Evolutionary conservation across 1,140 invertebrate species (phyloP).

Genomic region (Lepidurus arcticus): DNA sequence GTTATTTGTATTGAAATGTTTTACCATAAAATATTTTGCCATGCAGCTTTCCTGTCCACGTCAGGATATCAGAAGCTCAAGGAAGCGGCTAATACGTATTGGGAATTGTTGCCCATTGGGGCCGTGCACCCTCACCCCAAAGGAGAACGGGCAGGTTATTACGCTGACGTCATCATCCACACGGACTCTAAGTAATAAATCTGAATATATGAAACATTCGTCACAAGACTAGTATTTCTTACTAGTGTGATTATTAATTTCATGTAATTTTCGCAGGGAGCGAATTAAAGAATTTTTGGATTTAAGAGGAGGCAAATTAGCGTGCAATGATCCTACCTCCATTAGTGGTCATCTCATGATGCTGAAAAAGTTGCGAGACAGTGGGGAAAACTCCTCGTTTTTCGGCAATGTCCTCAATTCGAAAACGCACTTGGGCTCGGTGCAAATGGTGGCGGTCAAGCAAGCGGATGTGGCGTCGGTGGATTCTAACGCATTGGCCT

Average conservation of each 20-base stretch:
- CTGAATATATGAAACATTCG: neutral
- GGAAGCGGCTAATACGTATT: slow-evolving; percentile 44
- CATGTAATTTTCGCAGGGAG: slow-evolving; percentile 45
- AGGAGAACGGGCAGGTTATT: slow-evolving; percentile 51
- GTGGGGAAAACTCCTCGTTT: slow-evolving; percentile 57
- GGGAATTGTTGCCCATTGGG: slow-evolving; percentile 52
- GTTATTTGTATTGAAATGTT: neutral
- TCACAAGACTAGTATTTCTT: slow-evolving; percentile 28
- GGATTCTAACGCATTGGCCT: slow-evolving; percentile 54
- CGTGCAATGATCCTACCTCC: slow-evolving; percentile 51
- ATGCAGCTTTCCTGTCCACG: slow-evolving; percentile 54
- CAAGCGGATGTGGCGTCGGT: slow-evolving; percentile 57
- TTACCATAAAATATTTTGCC: neutral
- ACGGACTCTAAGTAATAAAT: slow-evolving; percentile 49
- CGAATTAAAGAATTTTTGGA: slow-evolving; percentile 54
- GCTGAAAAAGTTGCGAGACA: slow-evolving; percentile 51
- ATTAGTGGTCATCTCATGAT: slow-evolving; percentile 52
- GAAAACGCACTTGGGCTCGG: slow-evolving; percentile 55
- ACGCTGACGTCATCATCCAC: slow-evolving; percentile 56
- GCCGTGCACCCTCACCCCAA: slow-evolving; percentile 54
- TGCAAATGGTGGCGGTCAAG: slow-evolving; percentile 56
- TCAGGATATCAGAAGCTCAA: slow-evolving; percentile 51
- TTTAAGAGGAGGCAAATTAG: slow-evolving; percentile 54
- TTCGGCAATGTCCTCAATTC: slow-evolving; percentile 55
- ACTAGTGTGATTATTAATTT: no score